Conservation (phyloP, 1,140 invertebrate species). For the Aplysia californica region DNA sequence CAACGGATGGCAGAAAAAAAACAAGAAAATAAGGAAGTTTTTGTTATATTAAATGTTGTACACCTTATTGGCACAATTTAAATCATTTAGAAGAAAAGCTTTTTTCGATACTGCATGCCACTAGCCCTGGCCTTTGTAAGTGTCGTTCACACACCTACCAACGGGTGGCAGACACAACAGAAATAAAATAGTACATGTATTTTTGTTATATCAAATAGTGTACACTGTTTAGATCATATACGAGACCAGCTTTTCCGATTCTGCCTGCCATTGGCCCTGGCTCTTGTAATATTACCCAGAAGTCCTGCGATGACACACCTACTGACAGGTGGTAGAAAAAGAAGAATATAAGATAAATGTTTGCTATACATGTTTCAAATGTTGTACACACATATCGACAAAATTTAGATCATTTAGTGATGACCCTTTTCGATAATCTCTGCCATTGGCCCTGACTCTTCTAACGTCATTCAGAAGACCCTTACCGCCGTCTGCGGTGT, state of each 20-base stretch:
- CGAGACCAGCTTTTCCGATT: background rate
- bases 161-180: too few species aligned
- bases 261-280: background rate
- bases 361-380: too few species aligned
- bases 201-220: too few species aligned
- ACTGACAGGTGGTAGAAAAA: background rate
- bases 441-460: background rate
- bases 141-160: conserved; percentile 10
- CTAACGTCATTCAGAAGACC: background rate
- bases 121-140: conserved; percentile 5
- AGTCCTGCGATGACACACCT: background rate
- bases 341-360: background rate
- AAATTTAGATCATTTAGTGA: background rate
- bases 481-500: too few species aligned
- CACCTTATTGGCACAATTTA: background rate
- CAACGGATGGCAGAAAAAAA: background rate
- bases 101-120: background rate
- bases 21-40: background rate
- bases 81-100: background rate
- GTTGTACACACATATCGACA: background rate
- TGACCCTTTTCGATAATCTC: background rate
- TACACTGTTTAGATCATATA: background rate
- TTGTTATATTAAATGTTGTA: background rate
- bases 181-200: too few species aligned
- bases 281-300: background rate